Percentiles rank a stretch among this genome's conserved stretches.
Conservation (phyloP, 2,797 vertebrate species). For the Manis crassicaudata region DNA sequence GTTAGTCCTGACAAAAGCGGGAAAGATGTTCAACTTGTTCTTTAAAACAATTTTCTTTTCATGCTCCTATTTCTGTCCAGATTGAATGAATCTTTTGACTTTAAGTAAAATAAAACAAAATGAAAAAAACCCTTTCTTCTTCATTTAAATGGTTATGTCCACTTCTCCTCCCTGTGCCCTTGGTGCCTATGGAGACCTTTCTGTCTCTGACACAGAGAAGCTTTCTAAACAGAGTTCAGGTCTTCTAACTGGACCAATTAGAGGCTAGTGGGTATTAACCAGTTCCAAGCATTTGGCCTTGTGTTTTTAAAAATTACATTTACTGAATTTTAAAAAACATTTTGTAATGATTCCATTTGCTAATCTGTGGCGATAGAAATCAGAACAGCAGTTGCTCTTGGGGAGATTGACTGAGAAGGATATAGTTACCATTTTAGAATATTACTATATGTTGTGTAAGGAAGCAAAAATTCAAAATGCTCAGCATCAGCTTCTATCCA, state of each 20-base stretch:
- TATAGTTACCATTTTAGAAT: not conserved
- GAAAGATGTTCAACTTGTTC: not conserved
- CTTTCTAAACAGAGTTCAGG: slow-evolving; percentile 5
- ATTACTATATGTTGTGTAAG: not conserved
- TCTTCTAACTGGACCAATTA: not conserved
- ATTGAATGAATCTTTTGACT: not conserved
- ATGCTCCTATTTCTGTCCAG: not conserved
- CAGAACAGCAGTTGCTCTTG: not conserved
- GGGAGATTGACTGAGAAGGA: not conserved
- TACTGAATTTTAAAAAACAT: not conserved
- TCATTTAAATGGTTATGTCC: not conserved
- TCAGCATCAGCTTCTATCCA: not conserved
- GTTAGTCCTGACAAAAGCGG: not conserved
- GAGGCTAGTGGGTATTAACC: not conserved
- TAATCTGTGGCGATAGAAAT: not conserved
- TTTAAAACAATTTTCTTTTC: not conserved
- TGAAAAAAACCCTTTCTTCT: not conserved
- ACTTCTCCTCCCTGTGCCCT: not conserved
- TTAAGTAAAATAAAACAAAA: not conserved
- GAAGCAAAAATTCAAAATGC: slow-evolving; percentile 4
- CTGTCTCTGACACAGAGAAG: not conserved
- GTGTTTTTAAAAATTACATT: not conserved
- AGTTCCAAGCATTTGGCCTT: not conserved
- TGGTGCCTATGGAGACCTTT: not conserved
- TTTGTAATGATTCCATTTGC: slow-evolving; percentile 21